These are phyloP conservation scores for Meriones psammophilus DNA, from an alignment of 2,797 vertebrate genomes.

Conservation along the genomic window DNA sequence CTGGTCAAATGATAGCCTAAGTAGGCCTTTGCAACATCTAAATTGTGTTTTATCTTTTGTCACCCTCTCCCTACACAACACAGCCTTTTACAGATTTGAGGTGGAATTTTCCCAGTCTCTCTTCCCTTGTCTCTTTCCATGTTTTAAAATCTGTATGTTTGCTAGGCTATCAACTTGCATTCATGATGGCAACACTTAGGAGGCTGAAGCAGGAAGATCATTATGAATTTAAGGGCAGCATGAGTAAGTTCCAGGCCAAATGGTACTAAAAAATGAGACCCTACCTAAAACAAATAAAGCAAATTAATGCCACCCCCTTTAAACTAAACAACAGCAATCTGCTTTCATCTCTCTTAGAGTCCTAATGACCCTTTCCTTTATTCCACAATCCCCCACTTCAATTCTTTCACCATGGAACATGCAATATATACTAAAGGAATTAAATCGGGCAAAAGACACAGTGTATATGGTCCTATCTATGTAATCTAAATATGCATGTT, in stretches of 20 bases:
- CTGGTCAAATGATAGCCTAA: not conserved
- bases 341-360: not conserved
- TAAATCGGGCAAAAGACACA: not conserved
- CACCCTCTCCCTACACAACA: not conserved
- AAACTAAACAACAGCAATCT: not conserved
- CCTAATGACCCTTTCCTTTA: not conserved
- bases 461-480: not conserved
- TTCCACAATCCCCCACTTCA: not conserved
- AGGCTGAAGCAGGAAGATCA: not conserved
- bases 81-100: not conserved
- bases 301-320: not conserved
- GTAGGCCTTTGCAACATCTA: not conserved
- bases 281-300: not conserved
- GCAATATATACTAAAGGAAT: conserved; percentile 36
- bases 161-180: not conserved
- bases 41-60: not conserved
- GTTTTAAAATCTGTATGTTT: not conserved
- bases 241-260: not conserved
- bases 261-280: not conserved
- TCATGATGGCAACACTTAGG: not conserved
- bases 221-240: not conserved
- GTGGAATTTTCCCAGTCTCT: not conserved
- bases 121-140: not conserved
- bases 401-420: not conserved
- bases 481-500: not conserved